Conservation (phyloP, 1,140 invertebrate species). For the Helicoverpa zea region DNA sequence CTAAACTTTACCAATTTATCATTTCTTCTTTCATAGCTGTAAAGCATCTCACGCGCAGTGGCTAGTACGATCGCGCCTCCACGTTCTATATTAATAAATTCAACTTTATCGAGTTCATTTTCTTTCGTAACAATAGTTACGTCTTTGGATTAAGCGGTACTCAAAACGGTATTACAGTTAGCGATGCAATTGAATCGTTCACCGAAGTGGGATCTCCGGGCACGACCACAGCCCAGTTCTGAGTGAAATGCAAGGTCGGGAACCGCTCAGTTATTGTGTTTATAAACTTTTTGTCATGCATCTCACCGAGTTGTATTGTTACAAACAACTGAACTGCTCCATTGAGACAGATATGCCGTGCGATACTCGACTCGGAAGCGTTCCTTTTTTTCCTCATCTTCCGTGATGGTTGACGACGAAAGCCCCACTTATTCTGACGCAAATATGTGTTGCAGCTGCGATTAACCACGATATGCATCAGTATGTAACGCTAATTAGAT, state of each 20-base stretch:
- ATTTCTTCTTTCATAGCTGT: not conserved
- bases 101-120: slow-evolving; percentile 51
- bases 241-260: slow-evolving; percentile 73
- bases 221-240: slow-evolving; percentile 75
- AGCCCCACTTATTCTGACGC: slow-evolving; percentile 71
- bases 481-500: slow-evolving; percentile 53
- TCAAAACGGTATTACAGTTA: slow-evolving; percentile 74
- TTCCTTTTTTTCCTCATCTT: slow-evolving; percentile 62
- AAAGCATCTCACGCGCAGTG: not conserved
- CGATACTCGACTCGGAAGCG: slow-evolving; percentile 69
- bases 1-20: not conserved
- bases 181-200: slow-evolving; percentile 72
- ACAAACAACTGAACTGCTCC: slow-evolving; percentile 64
- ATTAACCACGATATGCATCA: slow-evolving; percentile 59
- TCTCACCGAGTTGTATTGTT: slow-evolving; percentile 72
- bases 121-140: slow-evolving; percentile 57
- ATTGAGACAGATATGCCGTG: slow-evolving; percentile 75
- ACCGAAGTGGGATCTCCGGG: slow-evolving; percentile 63
- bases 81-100: slow-evolving; percentile 41
- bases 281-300: slow-evolving; percentile 75
- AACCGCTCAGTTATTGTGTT: slow-evolving; percentile 70
- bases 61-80: not conserved
- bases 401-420: slow-evolving; percentile 68
- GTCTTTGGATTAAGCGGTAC: slow-evolving; percentile 69
- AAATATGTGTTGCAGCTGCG: slow-evolving; percentile 68